Base-by-base conservation (phyloP, 1,140 invertebrate species). In the Zaprionus capensis region DNA sequence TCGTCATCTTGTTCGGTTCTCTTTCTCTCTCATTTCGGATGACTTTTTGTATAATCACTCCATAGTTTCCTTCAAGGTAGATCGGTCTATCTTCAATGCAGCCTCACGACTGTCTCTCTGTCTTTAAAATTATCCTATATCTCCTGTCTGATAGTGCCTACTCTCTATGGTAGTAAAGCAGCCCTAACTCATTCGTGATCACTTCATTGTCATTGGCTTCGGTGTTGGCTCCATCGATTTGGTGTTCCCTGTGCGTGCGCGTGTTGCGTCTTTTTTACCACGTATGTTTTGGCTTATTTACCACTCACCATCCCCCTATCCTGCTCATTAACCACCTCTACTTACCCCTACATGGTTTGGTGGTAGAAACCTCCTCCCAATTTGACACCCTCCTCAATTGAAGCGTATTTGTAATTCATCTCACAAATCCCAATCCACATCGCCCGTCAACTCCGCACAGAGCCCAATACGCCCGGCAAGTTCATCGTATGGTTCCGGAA, bases 401-500 rank as follows among this genome's bases (percentile, higher is more conserved):
- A 38, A 9, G 26, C 34, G 41, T 61, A 12, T n/a, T 38, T 61
- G 7, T 62, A 53, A 71, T 36, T 63, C 31, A 63, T 65, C 11
- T 62, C 22, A 34, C 22, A 34, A 77, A 63, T 62, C 62, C 62
- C 64, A 63, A 41, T 44, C 65, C 46, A 55, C 53, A 41, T 55
- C 51, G 34, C 55, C 34, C 20, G 17, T 64, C 49, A 49, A 24
- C 20, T 59, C 22, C 46, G 41, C 93, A 46, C 92, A 98, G 97
- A 97, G 92, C 98, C 98, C 2, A 98, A 98, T 93, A 98, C 97
- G 55, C 97, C 97, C 4, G 98, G 98, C 53, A 97, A 98, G 93
- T 99, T 99, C 93, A 98, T 99, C 81, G 98, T 99, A 7, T 99
- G 97, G 97, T 99, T 98, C 93, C 94, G 98, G 49, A 99, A 98